A percentile compares a stretch with the other conserved stretches of the same genome.
Evolutionary conservation across 2,113 vertebrate species (phyloP).

Genomic region (Amazona guildingii): DNA sequence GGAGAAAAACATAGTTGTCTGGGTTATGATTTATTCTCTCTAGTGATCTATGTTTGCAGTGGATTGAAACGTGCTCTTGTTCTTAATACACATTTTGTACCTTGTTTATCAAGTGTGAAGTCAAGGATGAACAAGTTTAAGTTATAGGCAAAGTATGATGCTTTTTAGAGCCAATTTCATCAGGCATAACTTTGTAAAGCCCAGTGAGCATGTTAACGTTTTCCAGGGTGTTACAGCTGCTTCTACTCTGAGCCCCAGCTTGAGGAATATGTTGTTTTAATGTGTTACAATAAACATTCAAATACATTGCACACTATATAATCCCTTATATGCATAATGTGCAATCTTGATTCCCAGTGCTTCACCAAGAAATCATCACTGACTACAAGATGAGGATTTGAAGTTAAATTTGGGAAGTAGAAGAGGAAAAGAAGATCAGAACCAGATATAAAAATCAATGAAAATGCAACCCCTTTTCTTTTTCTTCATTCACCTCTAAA

Average conservation of each 20-base stretch:
- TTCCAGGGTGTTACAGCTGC: neutral
- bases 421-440: neutral
- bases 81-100: conserved; percentile 11
- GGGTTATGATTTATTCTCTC: conserved; percentile 39
- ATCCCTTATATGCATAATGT: neutral
- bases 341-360: neutral
- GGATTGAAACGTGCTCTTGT: neutral
- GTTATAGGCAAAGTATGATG: neutral
- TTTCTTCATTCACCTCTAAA: neutral
- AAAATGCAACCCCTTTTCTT: neutral
- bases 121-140: conserved; percentile 5
- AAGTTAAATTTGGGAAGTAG: neutral
- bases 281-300: neutral
- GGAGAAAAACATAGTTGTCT: neutral
- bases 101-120: neutral
- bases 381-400: neutral
- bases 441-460: neutral
- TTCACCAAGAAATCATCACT: neutral
- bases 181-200: neutral
- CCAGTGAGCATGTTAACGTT: neutral
- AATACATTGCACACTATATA: neutral
- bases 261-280: neutral
- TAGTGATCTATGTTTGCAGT: neutral
- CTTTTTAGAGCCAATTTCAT: neutral
- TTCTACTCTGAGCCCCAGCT: neutral